Evolutionary conservation across 2,797 vertebrate species (phyloP).

Genomic region (Gallinago nigripennis): DNA sequence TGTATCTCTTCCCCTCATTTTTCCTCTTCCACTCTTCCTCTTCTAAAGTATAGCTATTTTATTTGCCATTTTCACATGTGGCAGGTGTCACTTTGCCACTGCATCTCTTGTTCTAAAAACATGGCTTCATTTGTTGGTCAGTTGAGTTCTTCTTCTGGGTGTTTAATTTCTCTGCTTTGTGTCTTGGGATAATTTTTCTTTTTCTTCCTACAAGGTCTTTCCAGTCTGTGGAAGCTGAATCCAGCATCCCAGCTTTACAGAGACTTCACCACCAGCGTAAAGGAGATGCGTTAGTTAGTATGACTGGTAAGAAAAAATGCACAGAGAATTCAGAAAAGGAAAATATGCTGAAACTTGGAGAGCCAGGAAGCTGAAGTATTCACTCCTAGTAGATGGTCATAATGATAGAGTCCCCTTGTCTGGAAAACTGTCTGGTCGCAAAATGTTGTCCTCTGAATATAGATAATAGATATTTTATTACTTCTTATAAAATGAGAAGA

Average conservation of each 20-base stretch:
- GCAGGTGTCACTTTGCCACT: neutral
- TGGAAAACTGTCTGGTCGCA: neutral
- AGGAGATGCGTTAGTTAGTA: neutral
- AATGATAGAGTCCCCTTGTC: neutral
- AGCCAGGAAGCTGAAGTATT: neutral
- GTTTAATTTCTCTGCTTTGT: neutral
- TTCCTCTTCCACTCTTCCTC: neutral
- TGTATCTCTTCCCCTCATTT: neutral
- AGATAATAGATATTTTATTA: constrained; percentile 14
- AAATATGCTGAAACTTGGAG: neutral
- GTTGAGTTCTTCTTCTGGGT: neutral
- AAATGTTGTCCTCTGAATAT: neutral
- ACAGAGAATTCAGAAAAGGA: neutral
- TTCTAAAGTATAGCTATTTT: neutral
- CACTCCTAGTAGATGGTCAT: neutral
- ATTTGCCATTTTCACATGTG: neutral
- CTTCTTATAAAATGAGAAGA: neutral
- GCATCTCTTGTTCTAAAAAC: neutral
- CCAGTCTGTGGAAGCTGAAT: neutral
- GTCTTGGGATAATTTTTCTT: neutral
- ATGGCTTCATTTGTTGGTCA: neutral
- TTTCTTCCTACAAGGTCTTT: neutral
- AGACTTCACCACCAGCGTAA: neutral
- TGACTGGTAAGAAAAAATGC: neutral
- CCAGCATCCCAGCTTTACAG: neutral